Evolutionary conservation across 2,888 invertebrate genomes (phyloP).

Genomic region (Drosophila setosimentum): DNA sequence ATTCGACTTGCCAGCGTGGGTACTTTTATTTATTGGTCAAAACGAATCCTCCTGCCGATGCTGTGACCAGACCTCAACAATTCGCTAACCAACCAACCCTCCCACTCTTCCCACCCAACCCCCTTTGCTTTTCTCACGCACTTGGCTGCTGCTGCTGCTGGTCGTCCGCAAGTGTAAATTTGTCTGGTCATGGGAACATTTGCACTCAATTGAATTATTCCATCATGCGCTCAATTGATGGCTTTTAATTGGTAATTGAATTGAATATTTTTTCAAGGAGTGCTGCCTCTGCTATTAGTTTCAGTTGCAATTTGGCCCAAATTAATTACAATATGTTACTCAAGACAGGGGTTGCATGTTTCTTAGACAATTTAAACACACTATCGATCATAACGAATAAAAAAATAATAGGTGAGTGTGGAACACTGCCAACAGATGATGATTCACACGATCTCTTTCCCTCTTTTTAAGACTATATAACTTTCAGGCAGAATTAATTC

Average conservation of each 20-base stretch:
- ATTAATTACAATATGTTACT: slow-evolving; percentile 38
- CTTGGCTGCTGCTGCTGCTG: slow-evolving; percentile 50
- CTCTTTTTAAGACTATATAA: background rate
- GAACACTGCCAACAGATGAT: background rate
- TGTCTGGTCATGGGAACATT: slow-evolving; percentile 76
- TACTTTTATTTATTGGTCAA: slow-evolving; percentile 58
- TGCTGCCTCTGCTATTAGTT: slow-evolving; percentile 31
- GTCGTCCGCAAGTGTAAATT: slow-evolving; percentile 67
- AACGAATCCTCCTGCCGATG: slow-evolving; percentile 11
- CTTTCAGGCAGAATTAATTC: background rate
- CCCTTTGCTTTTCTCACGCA: slow-evolving; percentile 63
- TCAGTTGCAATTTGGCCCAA: slow-evolving; percentile 16
- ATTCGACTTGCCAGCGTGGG: slow-evolving; percentile 45
- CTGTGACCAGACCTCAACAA: slow-evolving; percentile 1
- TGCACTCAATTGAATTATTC: slow-evolving; percentile 65
- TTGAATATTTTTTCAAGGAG: slow-evolving; percentile 21
- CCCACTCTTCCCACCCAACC: slow-evolving; percentile 11
- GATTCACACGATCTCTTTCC: background rate
- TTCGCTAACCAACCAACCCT: slow-evolving; percentile 20
- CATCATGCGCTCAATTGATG: slow-evolving; percentile 60
- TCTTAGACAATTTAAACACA: background rate
- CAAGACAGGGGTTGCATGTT: slow-evolving; percentile 5
- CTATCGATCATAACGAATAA: background rate
- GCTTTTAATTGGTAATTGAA: slow-evolving; percentile 51
- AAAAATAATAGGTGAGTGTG: background rate